Percentiles rank a stretch among this genome's conserved stretches.
Evolutionary conservation across 2,797 vertebrate genomes (phyloP).

Genomic region (Spinibarbus caldwelli): DNA sequence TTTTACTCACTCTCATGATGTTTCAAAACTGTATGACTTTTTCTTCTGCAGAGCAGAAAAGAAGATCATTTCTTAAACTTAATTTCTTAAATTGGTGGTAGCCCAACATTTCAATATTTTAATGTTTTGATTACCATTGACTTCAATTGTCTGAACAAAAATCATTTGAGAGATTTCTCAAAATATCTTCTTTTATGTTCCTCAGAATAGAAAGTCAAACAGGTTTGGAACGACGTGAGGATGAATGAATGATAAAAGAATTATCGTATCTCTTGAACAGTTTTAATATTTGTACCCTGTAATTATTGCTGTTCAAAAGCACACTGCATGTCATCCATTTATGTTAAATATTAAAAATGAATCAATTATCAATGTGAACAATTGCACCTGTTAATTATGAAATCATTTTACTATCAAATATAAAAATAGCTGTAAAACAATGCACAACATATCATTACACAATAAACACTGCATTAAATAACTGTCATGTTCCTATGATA

Average conservation of each 20-base stretch:
- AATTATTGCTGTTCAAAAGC: background rate
- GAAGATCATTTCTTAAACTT: background rate
- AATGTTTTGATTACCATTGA: background rate
- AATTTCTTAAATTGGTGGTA: no score
- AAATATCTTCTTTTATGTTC: background rate
- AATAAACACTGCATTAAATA: slow-evolving; percentile 4
- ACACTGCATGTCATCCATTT: background rate
- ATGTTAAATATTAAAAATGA: background rate
- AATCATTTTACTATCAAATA: background rate
- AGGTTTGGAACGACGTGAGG: background rate
- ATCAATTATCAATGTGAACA: background rate
- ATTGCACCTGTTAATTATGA: background rate
- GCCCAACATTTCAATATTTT: background rate
- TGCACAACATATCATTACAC: background rate
- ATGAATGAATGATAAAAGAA: background rate
- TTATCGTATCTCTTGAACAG: background rate
- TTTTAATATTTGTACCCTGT: background rate
- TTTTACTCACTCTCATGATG: background rate
- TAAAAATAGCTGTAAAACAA: background rate
- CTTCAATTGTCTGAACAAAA: background rate
- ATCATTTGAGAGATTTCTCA: background rate
- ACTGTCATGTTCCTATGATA: background rate
- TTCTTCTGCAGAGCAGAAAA: background rate
- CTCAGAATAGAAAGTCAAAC: background rate
- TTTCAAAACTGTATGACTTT: background rate